A percentile compares a stretch with the other conserved stretches of the same genome.
Evolutionary conservation across 1,140 invertebrate species (phyloP).

Genomic region (Rhagoletis zephyria): DNA sequence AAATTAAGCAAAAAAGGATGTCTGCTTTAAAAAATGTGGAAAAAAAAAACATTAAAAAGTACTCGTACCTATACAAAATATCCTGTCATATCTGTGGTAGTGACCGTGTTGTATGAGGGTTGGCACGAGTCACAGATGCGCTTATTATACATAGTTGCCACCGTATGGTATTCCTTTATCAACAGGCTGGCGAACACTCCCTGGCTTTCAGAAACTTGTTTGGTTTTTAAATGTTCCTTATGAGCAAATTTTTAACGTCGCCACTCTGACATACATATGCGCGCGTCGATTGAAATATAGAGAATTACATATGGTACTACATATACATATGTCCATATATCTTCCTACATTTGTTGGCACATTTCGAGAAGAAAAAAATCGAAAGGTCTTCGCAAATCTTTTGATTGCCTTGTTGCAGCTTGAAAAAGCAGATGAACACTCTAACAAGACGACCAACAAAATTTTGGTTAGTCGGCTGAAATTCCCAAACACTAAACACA

Average conservation of each 20-base stretch:
- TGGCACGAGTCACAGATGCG: slow-evolving; percentile 34
- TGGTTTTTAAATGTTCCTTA: no score
- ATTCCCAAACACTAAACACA: slow-evolving; percentile 32
- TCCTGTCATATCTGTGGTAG: background rate
- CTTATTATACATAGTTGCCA: background rate
- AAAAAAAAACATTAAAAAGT: background rate
- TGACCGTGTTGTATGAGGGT: background rate
- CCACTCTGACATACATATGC: no score
- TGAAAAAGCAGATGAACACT: background rate
- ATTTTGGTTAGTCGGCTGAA: background rate
- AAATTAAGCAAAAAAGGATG: background rate
- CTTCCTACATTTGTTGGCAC: background rate
- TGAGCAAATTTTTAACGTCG: background rate
- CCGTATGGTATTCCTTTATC: background rate
- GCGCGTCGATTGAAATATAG: background rate
- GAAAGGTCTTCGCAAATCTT: slow-evolving; percentile 24
- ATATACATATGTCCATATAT: background rate
- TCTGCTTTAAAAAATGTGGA: background rate
- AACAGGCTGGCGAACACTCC: background rate
- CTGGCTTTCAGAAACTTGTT: no score
- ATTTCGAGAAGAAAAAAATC: background rate
- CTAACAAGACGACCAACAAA: background rate
- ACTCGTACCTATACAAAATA: background rate
- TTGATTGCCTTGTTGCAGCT: slow-evolving; percentile 28
- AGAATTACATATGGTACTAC: background rate